Evolutionary conservation across 2,113 vertebrate genomes (phyloP).

Genomic region (Platysternon megacephalum): DNA sequence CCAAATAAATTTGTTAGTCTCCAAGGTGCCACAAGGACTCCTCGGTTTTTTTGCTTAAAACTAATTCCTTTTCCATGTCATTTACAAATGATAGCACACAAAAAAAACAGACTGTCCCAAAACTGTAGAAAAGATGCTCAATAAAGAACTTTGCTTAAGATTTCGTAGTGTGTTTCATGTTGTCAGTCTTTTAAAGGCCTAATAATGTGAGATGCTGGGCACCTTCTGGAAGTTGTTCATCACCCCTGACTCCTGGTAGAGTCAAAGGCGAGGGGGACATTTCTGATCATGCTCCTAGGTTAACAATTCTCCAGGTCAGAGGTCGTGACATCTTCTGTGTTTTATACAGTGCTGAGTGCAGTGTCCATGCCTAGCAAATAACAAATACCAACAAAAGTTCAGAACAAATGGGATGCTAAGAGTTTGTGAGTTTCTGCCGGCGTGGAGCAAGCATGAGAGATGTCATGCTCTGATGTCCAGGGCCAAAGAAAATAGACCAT

Average conservation of each 20-base stretch:
- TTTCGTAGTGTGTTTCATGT: neutral
- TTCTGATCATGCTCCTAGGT: fast-evolving
- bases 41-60: neutral
- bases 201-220: neutral
- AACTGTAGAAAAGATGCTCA: neutral
- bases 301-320: neutral
- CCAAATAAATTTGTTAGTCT: too few relatives aligned
- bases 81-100: fast-evolving
- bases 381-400: neutral
- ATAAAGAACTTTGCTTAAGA: neutral
- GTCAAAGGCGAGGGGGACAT: fast-evolving
- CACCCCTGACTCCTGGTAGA: neutral
- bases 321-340: fast-evolving
- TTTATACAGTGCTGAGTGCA: neutral
- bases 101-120: neutral
- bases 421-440: neutral
- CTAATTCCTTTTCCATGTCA: neutral
- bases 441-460: neutral
- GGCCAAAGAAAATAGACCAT: neutral
- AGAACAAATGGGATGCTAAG: neutral
- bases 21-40: too few relatives aligned
- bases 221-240: neutral
- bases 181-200: neutral
- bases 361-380: neutral
- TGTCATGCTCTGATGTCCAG: neutral